These are phyloP conservation scores for Heliconius aoede DNA, from an alignment of 2,888 invertebrate species.

Conservation along the genomic window DNA sequence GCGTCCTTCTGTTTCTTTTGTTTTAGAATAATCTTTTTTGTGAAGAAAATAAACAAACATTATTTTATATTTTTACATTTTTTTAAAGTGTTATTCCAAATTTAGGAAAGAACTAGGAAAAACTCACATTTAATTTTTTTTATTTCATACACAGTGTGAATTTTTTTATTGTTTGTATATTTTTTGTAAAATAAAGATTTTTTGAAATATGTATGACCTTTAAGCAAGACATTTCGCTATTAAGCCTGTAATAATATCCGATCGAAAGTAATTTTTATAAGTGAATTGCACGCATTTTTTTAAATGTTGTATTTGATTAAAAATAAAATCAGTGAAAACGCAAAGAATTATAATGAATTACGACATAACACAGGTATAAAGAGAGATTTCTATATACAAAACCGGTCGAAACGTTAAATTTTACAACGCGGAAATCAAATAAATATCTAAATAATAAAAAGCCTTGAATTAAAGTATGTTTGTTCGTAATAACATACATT, in stretches of 20 bases:
- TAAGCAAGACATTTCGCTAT: too few relatives aligned
- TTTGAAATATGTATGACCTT: too few relatives aligned
- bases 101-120: too few relatives aligned
- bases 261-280: too few relatives aligned
- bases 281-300: too few relatives aligned
- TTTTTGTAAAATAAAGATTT: too few relatives aligned
- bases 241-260: not conserved
- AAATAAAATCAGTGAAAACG: not conserved
- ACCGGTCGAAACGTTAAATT: not conserved
- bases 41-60: constrained; percentile 33
- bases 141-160: too few relatives aligned
- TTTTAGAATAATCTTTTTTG: constrained; percentile 42
- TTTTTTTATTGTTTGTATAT: too few relatives aligned
- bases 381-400: not conserved
- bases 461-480: constrained; percentile 21
- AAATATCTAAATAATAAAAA: constrained; percentile 29
- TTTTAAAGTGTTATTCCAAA: too few relatives aligned
- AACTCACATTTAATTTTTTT: too few relatives aligned
- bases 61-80: too few relatives aligned
- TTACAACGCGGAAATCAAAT: constrained; percentile 17
- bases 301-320: not conserved
- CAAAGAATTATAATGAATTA: too few relatives aligned
- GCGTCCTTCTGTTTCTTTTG: constrained; percentile 63
- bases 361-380: not conserved
- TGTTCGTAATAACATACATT: constrained; percentile 22